A percentile compares a stretch with the other conserved stretches of the same genome.
Evolutionary conservation across 2,888 invertebrate species (phyloP).

Genomic region (Diogma glabrata): DNA sequence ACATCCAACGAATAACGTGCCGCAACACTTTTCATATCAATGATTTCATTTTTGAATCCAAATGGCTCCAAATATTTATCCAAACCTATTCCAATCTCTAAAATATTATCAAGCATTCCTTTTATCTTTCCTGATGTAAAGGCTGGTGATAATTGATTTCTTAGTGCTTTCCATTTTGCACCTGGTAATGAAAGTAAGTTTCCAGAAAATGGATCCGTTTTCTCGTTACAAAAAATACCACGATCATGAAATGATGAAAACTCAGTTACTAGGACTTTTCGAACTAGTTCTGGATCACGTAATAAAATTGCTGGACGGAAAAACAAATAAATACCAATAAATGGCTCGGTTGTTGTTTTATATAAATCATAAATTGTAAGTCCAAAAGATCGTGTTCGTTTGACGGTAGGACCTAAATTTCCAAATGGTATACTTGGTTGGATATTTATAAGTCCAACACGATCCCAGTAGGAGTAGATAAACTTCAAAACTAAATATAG

Average conservation of each 20-base stretch:
- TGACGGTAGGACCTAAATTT: slow-evolving; percentile 43
- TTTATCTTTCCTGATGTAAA: slow-evolving; percentile 58
- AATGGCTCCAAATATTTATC: slow-evolving; percentile 34
- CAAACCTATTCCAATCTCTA: slow-evolving; percentile 43
- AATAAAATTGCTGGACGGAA: slow-evolving; percentile 48
- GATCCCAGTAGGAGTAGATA: slow-evolving; percentile 42
- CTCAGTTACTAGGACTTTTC: slow-evolving; percentile 47
- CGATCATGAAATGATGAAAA: slow-evolving; percentile 54
- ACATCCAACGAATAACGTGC: slow-evolving; percentile 34
- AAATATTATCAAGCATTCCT: slow-evolving; percentile 48
- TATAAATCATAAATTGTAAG: slow-evolving; percentile 49
- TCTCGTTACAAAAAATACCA: slow-evolving; percentile 48
- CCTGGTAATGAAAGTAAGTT: slow-evolving; percentile 48
- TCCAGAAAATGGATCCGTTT: slow-evolving; percentile 46
- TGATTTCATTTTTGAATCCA: slow-evolving; percentile 28
- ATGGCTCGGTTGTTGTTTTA: slow-evolving; percentile 28
- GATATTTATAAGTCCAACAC: slow-evolving; percentile 43
- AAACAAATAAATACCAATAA: slow-evolving; percentile 50
- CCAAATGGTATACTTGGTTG: slow-evolving; percentile 51
- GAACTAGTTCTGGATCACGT: slow-evolving; percentile 48
- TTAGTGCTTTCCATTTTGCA: slow-evolving; percentile 48
- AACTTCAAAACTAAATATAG: slow-evolving; percentile 7
- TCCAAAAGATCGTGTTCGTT: slow-evolving; percentile 45
- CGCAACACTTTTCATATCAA: slow-evolving; percentile 36
- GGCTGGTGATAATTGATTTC: slow-evolving; percentile 50